phyloP scores from a whole-genome alignment of 2,113 vertebrate genomes.

The Carettochelys insculpta region DNA sequence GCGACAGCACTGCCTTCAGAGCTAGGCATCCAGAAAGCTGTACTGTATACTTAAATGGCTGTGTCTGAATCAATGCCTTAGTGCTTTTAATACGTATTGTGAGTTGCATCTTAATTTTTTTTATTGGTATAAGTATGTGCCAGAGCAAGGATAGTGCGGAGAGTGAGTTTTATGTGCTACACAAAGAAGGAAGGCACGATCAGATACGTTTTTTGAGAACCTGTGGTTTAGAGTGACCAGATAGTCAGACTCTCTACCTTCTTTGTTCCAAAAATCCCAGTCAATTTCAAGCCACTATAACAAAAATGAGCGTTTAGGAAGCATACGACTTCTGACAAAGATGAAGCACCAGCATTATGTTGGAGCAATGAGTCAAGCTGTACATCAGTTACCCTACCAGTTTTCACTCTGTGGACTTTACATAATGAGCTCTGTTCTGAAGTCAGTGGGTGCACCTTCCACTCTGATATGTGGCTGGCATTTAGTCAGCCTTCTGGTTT shows the following conservation, averaged over 20 bases:
- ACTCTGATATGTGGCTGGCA: background rate
- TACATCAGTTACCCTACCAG: background rate
- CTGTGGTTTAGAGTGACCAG: background rate
- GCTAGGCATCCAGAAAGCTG: too few relatives aligned
- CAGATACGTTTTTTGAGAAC: too few relatives aligned
- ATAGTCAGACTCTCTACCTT: background rate
- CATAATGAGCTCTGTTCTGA: accelerated
- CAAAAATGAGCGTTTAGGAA: background rate
- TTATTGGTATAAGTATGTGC: too few relatives aligned
- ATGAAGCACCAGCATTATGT: background rate
- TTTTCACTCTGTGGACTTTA: background rate
- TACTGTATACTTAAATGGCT: too few relatives aligned
- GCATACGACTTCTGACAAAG: background rate
- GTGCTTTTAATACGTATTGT: too few relatives aligned
- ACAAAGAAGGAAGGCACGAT: too few relatives aligned
- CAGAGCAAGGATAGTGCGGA: too few relatives aligned
- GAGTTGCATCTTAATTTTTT: too few relatives aligned
- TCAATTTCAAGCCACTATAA: background rate
- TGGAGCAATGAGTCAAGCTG: background rate
- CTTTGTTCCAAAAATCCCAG: too few relatives aligned
- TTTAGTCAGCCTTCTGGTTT: background rate
- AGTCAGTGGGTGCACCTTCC: background rate
- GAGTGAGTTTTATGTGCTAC: too few relatives aligned
- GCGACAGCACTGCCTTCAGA: too few relatives aligned
- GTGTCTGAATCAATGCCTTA: too few relatives aligned